Conservation (phyloP, 2,113 vertebrate species). For the Microtus pennsylvanicus region DNA sequence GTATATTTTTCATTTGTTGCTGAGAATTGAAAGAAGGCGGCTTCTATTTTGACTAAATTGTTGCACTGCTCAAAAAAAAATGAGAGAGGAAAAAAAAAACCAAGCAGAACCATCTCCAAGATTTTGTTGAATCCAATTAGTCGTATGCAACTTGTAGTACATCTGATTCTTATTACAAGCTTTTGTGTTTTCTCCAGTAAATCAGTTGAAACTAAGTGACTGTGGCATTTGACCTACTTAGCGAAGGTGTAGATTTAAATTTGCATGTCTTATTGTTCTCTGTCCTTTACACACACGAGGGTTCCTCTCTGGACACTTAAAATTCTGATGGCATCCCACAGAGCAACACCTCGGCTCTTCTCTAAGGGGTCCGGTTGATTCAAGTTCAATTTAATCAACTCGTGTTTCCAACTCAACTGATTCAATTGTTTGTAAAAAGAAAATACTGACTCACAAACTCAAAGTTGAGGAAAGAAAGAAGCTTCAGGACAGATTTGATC, state of each 20-base stretch:
- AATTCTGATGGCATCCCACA: background rate
- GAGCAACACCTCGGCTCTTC: background rate
- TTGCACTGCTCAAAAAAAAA: conserved; percentile 71
- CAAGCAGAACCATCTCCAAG: conserved; percentile 74
- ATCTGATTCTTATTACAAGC: conserved; percentile 77
- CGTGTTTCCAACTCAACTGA: conserved; percentile 32
- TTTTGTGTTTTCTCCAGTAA: conserved; percentile 81
- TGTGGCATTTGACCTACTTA: conserved; percentile 81
- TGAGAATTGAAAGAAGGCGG: conserved; percentile 62
- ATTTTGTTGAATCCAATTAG: conserved; percentile 80
- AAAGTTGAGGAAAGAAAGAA: conserved; percentile 24
- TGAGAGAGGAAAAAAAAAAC: conserved; percentile 33
- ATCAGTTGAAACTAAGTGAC: conserved; percentile 77
- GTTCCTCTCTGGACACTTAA: conserved; percentile 19
- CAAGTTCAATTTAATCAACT: conserved; percentile 44
- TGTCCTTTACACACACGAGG: conserved; percentile 68
- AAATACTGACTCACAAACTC: conserved; percentile 52
- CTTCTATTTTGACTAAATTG: conserved; percentile 75
- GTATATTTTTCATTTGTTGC: conserved; percentile 72
- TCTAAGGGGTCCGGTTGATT: conserved; percentile 40
- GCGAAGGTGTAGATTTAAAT: conserved; percentile 77
- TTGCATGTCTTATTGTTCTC: conserved; percentile 71
- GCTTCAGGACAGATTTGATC: conserved; percentile 59
- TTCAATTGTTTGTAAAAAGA: conserved; percentile 52
- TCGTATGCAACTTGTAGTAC: conserved; percentile 76